A percentile compares a stretch with the other conserved stretches of the same genome.
phyloP scores from a whole-genome alignment of 1,140 invertebrate species.

The Fopius arisanus region DNA sequence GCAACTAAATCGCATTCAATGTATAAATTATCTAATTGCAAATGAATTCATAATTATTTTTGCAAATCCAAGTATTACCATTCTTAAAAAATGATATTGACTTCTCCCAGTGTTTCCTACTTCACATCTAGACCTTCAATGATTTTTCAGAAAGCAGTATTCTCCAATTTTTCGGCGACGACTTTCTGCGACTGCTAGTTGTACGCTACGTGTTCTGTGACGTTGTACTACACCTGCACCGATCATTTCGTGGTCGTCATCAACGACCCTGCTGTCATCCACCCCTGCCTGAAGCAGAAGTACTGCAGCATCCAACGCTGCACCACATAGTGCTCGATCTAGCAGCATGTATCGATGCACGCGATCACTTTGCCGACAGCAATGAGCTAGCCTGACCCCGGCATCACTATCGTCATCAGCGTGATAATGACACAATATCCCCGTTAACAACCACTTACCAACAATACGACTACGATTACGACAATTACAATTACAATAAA shows the following conservation, averaged over 20 bases:
- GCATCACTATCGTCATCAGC: constrained; percentile 55
- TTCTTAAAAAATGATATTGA: too few relatives aligned
- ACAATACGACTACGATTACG: constrained; percentile 57
- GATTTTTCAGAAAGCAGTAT: constrained; percentile 76
- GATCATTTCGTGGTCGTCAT: constrained; percentile 80
- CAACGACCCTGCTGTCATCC: constrained; percentile 88
- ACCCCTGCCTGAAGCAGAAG: constrained; percentile 84
- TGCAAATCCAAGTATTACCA: too few relatives aligned
- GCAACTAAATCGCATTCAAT: too few relatives aligned
- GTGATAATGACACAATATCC: constrained; percentile 45
- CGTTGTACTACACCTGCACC: constrained; percentile 85
- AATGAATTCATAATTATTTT: too few relatives aligned
- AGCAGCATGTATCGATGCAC: constrained; percentile 81
- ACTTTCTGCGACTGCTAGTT: constrained; percentile 88
- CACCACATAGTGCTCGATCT: constrained; percentile 84
- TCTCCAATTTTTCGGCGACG: constrained; percentile 91
- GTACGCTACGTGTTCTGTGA: constrained; percentile 94
- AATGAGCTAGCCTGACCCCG: constrained; percentile 77
- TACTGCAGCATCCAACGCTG: constrained; percentile 87
- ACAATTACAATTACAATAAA: constrained; percentile 63
- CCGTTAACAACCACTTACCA: constrained; percentile 52
- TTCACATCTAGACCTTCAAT: too few relatives aligned
- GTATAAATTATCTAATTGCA: too few relatives aligned
- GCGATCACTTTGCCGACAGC: constrained; percentile 76
- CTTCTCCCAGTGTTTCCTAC: too few relatives aligned